Conservation (phyloP, 2,797 vertebrate genomes). For the Typhlichthys eigenmanni region DNA sequence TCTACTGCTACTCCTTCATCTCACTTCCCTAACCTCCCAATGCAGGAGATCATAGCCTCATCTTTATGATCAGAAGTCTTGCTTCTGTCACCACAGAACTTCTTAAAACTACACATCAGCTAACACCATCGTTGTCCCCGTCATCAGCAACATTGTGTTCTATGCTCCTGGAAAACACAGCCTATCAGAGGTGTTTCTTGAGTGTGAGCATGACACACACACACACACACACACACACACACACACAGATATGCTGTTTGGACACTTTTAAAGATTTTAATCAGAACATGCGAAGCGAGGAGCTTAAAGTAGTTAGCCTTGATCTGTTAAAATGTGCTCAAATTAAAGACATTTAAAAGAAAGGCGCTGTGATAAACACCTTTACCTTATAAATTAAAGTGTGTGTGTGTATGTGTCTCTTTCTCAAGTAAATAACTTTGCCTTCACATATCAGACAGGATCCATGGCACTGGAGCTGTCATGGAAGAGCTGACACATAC, state of each 20-base stretch:
- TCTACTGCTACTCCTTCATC: too few relatives aligned
- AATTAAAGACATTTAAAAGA: slow-evolving; percentile 30
- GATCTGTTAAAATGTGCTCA: slow-evolving; percentile 23
- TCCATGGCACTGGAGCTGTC: slow-evolving; percentile 52
- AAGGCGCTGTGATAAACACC: slow-evolving; percentile 3
- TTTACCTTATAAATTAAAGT: slow-evolving; percentile 22
- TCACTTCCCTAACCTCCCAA: too few relatives aligned
- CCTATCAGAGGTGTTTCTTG: slow-evolving; percentile 14
- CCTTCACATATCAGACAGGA: slow-evolving; percentile 35
- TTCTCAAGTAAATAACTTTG: slow-evolving; percentile 40
- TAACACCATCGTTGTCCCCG: neutral
- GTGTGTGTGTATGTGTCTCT: slow-evolving; percentile 25
- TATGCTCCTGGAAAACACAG: slow-evolving; percentile 8
- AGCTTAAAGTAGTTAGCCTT: neutral
- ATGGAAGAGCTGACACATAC: slow-evolving; percentile 36
- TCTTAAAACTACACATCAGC: neutral
- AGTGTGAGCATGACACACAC: neutral
- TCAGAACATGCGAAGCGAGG: neutral
- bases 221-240: neutral
- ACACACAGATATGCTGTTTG: neutral
- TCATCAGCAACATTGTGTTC: slow-evolving; percentile 19
- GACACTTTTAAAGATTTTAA: neutral
- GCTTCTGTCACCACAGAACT: neutral
- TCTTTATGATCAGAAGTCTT: neutral
- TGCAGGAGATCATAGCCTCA: too few relatives aligned